Evolutionary conservation across 2,113 vertebrate species (phyloP).

Genomic region (Leptosomus discolor): DNA sequence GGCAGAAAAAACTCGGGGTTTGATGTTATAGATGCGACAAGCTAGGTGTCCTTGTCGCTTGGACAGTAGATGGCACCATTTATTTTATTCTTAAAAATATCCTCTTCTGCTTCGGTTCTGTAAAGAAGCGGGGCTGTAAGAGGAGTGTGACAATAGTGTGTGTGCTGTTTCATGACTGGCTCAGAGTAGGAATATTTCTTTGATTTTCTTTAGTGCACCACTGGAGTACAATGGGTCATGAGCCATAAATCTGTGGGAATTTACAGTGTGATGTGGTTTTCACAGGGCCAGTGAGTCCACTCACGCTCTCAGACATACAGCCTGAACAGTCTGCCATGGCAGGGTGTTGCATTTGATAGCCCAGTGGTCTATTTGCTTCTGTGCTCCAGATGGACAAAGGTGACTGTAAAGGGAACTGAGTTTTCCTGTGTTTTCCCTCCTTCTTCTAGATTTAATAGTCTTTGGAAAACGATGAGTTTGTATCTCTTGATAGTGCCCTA

Average conservation of each 20-base stretch:
- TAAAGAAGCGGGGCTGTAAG: background rate
- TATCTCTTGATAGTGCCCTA: background rate
- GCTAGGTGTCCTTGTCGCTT: background rate
- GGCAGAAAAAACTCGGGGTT: background rate
- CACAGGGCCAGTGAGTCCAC: rapidly evolving
- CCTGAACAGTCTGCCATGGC: rapidly evolving
- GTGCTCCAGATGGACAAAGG: background rate
- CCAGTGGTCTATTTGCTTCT: background rate
- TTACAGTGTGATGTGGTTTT: rapidly evolving
- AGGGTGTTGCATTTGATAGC: background rate
- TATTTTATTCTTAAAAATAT: background rate
- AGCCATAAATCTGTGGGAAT: background rate
- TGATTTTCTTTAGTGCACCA: background rate
- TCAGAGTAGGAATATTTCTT: background rate
- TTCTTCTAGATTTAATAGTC: background rate
- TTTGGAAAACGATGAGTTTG: background rate
- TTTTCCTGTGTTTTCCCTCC: background rate
- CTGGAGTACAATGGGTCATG: rapidly evolving
- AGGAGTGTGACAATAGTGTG: background rate
- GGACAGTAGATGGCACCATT: constrained; percentile 48
- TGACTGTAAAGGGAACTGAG: background rate
- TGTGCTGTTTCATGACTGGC: background rate
- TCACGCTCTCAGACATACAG: rapidly evolving
- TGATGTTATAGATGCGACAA: rapidly evolving
- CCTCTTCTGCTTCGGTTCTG: background rate